Evolutionary conservation across 2,888 invertebrate species (phyloP).

Genomic region (Psylliodes chrysocephalus): DNA sequence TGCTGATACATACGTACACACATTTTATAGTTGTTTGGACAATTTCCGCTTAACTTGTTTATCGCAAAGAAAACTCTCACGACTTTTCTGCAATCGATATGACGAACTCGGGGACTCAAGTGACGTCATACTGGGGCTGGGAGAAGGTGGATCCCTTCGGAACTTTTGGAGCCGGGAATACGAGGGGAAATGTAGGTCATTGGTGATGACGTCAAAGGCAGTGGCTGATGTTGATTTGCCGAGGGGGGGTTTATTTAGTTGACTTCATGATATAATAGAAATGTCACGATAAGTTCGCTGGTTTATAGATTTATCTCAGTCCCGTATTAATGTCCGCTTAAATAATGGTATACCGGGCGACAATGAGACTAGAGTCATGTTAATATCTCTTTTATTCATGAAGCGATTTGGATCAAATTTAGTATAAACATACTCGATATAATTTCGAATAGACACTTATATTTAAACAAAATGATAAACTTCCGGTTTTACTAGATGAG

Average conservation of each 20-base stretch:
- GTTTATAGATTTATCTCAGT: too few relatives aligned
- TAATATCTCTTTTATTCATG: too few relatives aligned
- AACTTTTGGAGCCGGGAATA: background rate
- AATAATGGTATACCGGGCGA: too few relatives aligned
- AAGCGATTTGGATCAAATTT: too few relatives aligned
- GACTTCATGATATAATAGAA: background rate
- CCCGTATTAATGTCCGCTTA: too few relatives aligned
- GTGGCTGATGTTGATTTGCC: background rate
- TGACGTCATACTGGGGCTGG: constrained; percentile 30
- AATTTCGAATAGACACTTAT: too few relatives aligned
- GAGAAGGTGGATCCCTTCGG: background rate
- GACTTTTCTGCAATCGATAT: constrained; percentile 29
- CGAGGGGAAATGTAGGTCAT: constrained; percentile 26
- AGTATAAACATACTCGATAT: too few relatives aligned
- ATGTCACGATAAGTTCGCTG: too few relatives aligned
- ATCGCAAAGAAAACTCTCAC: constrained; percentile 27
- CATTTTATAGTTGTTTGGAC: background rate
- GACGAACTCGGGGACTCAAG: constrained; percentile 24
- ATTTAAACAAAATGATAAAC: too few relatives aligned
- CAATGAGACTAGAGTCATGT: too few relatives aligned
- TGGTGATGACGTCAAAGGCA: constrained; percentile 26
- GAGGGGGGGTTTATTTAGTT: background rate
- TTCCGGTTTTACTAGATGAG: too few relatives aligned
- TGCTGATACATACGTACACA: background rate
- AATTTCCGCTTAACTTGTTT: constrained; percentile 32